Conservation (phyloP, 2,113 vertebrate species). For the Papio anubis region DNA sequence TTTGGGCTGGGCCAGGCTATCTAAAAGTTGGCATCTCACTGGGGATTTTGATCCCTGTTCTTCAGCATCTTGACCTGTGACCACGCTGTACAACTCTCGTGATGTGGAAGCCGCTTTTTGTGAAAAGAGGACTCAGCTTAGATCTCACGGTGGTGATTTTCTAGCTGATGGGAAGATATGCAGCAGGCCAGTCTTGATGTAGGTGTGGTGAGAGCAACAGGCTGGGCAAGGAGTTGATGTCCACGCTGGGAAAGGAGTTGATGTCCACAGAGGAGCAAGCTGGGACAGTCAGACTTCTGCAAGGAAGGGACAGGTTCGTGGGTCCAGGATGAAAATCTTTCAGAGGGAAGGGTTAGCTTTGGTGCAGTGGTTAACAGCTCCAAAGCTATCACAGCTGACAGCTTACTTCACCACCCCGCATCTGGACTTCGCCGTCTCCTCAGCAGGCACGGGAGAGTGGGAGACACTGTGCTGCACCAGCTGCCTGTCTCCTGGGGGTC, state of each 20-base stretch:
- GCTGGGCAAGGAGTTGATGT: background rate
- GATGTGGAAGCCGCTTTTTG: fast-evolving
- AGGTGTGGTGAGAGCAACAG: background rate
- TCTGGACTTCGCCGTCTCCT: fast-evolving
- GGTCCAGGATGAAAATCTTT: background rate
- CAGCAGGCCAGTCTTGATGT: no score
- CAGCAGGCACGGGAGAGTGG: no score
- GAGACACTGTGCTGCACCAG: no score
- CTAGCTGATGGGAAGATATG: background rate
- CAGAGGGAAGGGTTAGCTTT: fast-evolving
- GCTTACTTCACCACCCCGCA: fast-evolving
- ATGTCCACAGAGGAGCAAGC: background rate
- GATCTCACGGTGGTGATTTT: no score
- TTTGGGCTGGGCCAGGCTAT: background rate
- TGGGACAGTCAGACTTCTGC: no score
- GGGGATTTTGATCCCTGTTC: background rate
- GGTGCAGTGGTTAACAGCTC: background rate
- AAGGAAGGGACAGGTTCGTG: background rate
- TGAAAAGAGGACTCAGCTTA: background rate
- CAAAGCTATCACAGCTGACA: background rate
- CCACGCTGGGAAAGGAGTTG: background rate
- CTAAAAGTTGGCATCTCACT: background rate
- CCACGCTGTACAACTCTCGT: background rate
- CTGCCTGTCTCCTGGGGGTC: background rate
- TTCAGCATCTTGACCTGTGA: background rate